Evolutionary conservation across 2,113 vertebrate genomes (phyloP).

Genomic region (Anguilla rostrata): DNA sequence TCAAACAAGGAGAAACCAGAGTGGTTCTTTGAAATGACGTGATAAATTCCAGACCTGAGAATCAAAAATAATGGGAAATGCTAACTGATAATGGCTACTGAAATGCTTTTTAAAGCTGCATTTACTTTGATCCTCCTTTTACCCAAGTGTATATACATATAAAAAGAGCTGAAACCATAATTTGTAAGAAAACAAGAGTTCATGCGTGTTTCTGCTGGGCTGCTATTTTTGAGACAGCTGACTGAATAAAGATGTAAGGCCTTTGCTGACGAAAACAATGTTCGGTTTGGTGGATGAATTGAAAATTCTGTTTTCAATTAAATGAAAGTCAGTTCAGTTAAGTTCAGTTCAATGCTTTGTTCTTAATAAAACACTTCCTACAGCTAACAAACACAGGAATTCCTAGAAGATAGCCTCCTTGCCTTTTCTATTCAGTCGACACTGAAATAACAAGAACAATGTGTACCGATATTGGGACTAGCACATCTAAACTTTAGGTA

Average conservation of each 20-base stretch:
- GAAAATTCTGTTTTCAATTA: not conserved
- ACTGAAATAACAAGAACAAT: not conserved
- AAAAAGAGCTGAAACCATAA: not conserved
- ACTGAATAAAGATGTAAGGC: not conserved
- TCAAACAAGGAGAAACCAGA: not conserved
- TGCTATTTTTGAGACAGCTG: not conserved
- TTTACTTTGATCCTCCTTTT: not conserved
- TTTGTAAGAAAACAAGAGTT: not conserved
- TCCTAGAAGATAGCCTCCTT: not conserved
- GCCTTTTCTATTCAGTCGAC: not conserved
- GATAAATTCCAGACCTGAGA: not conserved
- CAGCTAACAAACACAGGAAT: not conserved
- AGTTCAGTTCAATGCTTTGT: not conserved
- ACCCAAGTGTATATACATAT: not conserved
- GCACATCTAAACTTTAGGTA: too few species aligned
- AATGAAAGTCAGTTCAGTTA: not conserved
- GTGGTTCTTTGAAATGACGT: not conserved
- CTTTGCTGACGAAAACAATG: not conserved
- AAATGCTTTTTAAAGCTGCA: not conserved
- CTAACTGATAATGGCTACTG: not conserved
- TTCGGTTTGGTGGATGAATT: not conserved
- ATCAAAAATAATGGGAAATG: not conserved
- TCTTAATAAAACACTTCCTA: not conserved
- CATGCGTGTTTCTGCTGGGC: not conserved
- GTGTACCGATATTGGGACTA: not conserved